Conservation (phyloP, 2,797 vertebrate genomes). For the Rhynchonycteris naso region DNA sequence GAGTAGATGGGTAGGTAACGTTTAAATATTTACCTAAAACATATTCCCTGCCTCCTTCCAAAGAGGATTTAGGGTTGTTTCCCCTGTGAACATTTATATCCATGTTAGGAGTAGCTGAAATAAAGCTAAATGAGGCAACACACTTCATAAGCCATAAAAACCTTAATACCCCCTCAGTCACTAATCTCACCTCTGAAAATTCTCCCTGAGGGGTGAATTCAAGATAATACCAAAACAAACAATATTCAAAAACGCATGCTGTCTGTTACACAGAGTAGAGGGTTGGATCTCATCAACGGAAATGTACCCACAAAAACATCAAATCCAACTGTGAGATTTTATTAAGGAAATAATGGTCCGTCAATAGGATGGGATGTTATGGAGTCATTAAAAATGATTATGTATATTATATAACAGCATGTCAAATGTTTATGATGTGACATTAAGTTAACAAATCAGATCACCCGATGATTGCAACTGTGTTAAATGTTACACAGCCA, state of each 20-base stretch:
- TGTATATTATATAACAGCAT: conserved; percentile 67
- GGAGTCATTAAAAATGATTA: conserved; percentile 75
- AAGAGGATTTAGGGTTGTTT: conserved; percentile 30
- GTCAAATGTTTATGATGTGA: conserved; percentile 64
- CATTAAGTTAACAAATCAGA: conserved; percentile 74
- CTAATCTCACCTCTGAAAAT: conserved; percentile 63
- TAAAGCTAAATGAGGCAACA: conserved; percentile 74
- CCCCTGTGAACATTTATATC: conserved; percentile 52
- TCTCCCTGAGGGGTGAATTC: conserved; percentile 61
- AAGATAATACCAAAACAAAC: conserved; percentile 68
- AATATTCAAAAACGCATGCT: conserved; percentile 54
- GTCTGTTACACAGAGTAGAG: conserved; percentile 35
- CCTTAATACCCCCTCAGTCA: conserved; percentile 40
- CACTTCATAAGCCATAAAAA: conserved; percentile 60
- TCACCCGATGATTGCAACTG: conserved; percentile 10
- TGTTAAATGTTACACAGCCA: conserved; percentile 17
- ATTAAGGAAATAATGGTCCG: conserved; percentile 73
- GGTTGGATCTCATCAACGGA: conserved; percentile 58
- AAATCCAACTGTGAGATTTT: conserved; percentile 77
- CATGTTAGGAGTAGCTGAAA: conserved; percentile 61
- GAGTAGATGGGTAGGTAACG: background rate
- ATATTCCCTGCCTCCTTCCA: conserved; percentile 39
- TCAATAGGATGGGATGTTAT: conserved; percentile 58
- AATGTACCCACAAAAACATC: conserved; percentile 41
- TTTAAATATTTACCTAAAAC: background rate